These are phyloP conservation scores for Stylophora pistillata DNA, from an alignment of 64 coral and sea anemone genomes.

Conservation along the genomic window DNA sequence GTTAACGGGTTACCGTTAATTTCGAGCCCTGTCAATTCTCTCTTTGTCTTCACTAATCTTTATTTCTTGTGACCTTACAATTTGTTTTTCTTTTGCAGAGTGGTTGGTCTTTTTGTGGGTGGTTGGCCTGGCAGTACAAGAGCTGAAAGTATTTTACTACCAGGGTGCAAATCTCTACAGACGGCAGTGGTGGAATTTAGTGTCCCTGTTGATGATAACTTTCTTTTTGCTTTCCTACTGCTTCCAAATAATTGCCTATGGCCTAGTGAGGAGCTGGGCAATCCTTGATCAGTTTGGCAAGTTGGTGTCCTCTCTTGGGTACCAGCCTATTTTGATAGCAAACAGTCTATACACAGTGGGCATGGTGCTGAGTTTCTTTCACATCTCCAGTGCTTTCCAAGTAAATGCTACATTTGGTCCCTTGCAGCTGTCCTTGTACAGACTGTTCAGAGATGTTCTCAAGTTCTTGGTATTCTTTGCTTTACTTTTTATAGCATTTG, in stretches of 20 bases:
- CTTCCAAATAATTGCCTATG: constrained; percentile 54
- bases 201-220: constrained; percentile 52
- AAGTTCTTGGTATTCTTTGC: constrained; percentile 82
- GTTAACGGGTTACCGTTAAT: constrained; percentile 27
- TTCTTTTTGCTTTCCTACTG: constrained; percentile 53
- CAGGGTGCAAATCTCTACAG: constrained; percentile 50
- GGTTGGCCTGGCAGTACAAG: constrained; percentile 55
- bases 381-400: constrained; percentile 68
- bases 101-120: constrained; percentile 62
- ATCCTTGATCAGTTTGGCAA: constrained; percentile 46
- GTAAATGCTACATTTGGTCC: constrained; percentile 72
- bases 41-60: too few species aligned
- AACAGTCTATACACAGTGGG: constrained; percentile 68
- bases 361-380: constrained; percentile 82
- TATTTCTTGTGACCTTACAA: too few species aligned
- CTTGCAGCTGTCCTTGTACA: constrained; percentile 76
- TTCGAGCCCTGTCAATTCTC: constrained; percentile 9
- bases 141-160: constrained; percentile 53
- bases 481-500: constrained; percentile 71
- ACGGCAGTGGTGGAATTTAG: constrained; percentile 77
- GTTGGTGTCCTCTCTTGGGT: constrained; percentile 18
- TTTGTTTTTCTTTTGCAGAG: constrained; percentile 44
- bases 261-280: constrained; percentile 55
- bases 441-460: constrained; percentile 63
- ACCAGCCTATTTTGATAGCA: constrained; percentile 50